Base-by-base conservation (phyloP, 2,113 vertebrate genomes). In the Odontesthes bonariensis region DNA sequence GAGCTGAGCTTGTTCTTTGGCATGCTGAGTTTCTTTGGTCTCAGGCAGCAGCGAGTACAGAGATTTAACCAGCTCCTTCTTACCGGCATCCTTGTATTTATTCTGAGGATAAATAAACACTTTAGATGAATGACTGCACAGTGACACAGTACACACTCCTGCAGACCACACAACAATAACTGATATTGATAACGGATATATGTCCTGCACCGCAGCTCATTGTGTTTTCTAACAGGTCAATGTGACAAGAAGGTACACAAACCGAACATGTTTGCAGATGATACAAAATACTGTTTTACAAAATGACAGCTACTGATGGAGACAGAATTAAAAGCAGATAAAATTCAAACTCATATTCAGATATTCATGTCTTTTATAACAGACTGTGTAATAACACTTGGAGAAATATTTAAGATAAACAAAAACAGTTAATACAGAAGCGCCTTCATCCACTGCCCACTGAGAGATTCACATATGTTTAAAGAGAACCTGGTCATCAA, bases 21-120 rank as follows among this genome's bases (percentile, higher is more conserved):
- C 96, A 47, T 97, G 96, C 19, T 93, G 95, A 3, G 94, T 99
- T 13, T 99, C 96, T 60, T 95, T 96, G 69, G 97, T 99, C 51
- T 96, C 92, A 0, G 96, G 95, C 93, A 99, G 95, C 82, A 90
- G 91, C 61, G 95, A 94, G 65, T 98, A 99, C 11, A 99, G 87
- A 79, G 92, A 91, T 53, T 93, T 95, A 9, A 91, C 91, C 88
- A 97, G 92, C 46, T 94, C 93, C 64, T 94, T 94, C 87, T 95
- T 98, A 44, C 94, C 90, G 17, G 88, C 93, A 73, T 95, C 93
- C 89, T 96, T 99, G 84, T 99, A 99, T 77, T 97, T 97, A 54
- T 89, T 93, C 97, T 98, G 68, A 0, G 0, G 56, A 71, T 13
- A 33, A 20, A 35, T 23, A 46, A 46, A 13, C 17, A 3, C 1